Base-by-base conservation (phyloP, 1,140 invertebrate genomes). In the Tetramorium simillimum region DNA sequence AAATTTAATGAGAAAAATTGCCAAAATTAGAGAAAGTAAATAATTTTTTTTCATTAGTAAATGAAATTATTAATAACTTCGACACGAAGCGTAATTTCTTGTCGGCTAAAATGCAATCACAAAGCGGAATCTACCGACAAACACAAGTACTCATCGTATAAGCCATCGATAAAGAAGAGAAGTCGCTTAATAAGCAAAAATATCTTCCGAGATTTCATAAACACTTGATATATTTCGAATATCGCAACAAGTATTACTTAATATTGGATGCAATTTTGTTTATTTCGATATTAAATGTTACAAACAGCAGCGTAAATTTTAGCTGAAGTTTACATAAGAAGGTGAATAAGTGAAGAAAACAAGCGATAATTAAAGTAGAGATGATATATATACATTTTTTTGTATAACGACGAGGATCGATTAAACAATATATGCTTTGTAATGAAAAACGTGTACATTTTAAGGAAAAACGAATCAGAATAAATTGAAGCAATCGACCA, bases 91-190 rank as follows among this genome's bases (percentile, higher is more conserved):
- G 0, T 12, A 46, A 43, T 18, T 16, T 2, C 2, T 33, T 10
- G 7, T 21, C n/a, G 3, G 40, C n/a, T 6, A 10, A 58, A 43
- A 63, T 63, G 14, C 28, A 51, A 80, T 51, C 40, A 16, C 6
- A 46, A 72, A 63, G 82, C 72, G 86, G 3, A 37, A 88, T 40
- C 86, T 87, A 49, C n/a, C 49, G 84, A 67, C 28, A n/a, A n/a
- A 21, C 21, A 6, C n/a, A 21, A 40, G 60, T 72, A 86, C 67
- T 84, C 18, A 16, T 18, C 14, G 21, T 16, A n/a, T 24, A 49
- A 21, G 18, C n/a, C 5, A 69, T 76, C 60, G 60, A 37, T 58
- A 89, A 78, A 43, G 53, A 70, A 72, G 62, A 53, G 53, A 58
- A n/a, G 0, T 40, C n/a, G 12, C 5, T 73, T n/a, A 21, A 1